phyloP scores from a whole-genome alignment of 2,797 vertebrate species.

The Smutsia gigantea region DNA sequence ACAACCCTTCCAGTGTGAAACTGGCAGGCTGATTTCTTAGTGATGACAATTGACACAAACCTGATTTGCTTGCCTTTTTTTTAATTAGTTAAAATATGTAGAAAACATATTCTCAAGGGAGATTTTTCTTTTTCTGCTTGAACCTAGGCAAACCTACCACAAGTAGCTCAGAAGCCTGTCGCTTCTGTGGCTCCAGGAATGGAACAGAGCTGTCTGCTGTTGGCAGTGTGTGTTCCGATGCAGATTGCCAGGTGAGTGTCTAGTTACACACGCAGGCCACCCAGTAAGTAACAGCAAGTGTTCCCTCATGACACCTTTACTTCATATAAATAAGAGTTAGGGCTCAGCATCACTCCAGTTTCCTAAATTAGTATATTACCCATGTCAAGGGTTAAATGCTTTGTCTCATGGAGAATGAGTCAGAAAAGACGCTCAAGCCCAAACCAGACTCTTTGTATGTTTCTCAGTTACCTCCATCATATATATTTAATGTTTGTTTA shows the following conservation, averaged over 20 bases:
- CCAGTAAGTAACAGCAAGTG: not conserved
- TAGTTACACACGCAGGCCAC: not conserved
- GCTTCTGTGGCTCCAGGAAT: constrained; percentile 98
- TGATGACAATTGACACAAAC: not conserved
- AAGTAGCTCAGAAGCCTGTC: constrained; percentile 97
- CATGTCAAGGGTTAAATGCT: not conserved
- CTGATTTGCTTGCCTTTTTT: not conserved
- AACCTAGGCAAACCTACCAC: constrained; percentile 96
- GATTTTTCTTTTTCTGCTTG: constrained; percentile 72
- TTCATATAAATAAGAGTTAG: not conserved
- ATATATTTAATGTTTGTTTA: not conserved
- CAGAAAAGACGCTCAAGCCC: not conserved
- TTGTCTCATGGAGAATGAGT: not conserved
- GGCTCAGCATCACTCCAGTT: not conserved
- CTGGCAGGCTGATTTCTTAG: not conserved
- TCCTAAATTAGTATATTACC: not conserved
- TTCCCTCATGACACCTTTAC: not conserved
- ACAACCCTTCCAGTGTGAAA: not conserved
- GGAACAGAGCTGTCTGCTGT: constrained; percentile 98
- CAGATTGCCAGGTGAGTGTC: constrained; percentile 95
- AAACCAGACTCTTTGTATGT: not conserved
- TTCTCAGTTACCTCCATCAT: not conserved
- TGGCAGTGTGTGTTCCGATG: constrained; percentile 97
- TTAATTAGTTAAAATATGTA: not conserved
- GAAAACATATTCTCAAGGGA: not conserved